Base-by-base conservation (phyloP, 2,113 vertebrate genomes). In the Scopus umbretta region DNA sequence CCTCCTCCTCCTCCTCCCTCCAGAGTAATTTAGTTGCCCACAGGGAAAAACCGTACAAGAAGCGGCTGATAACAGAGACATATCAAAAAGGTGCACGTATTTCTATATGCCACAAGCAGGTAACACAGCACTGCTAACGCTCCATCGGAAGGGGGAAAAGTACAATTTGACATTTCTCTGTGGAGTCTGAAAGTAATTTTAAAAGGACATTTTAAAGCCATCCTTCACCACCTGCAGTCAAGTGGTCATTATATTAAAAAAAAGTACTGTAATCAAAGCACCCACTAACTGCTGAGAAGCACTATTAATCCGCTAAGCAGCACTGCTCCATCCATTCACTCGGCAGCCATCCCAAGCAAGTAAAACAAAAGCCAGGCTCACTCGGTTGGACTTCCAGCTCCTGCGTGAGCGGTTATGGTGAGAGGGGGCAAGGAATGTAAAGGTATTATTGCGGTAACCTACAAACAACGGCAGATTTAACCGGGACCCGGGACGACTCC, bases 211-310 rank as follows among this genome's bases (percentile, higher is more conserved):
- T 95, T 97, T 74, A 82, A 96, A 97, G 43, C 84, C 67, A 88
- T 93, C 87, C 85, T 93, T 95, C 79, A 88, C 86, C 94, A 92
- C 91, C 95, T 88, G 91, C 94, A 95, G 91, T 91, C 92, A 91
- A 93, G 94, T 56, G 94, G 95, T 94, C 92, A 95, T 90, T 96
- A 95, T 61, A 79, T 89, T 73, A 71, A 66, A 75, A 88, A 30
- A 82, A 52, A 65, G 53, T 63, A 61, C 91, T 89, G 80, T 91
- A 96, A 97, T 96, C 91, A 95, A 94, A 96, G 92, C 6, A 2
- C 68, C 59, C 84, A 74, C 62, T 91, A 95, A 87, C 70, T 85
- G 91, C 91, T 63, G 87, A 45, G 91, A 87, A 95, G 56, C 66
- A 34, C 62, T 13, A 66, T 76, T 81, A 95, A 94, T 80, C 62